Percentiles rank a stretch among this genome's conserved stretches.
These are phyloP conservation scores for Oppia nitens DNA, from an alignment of 1,140 invertebrate genomes.

Conservation along the genomic window DNA sequence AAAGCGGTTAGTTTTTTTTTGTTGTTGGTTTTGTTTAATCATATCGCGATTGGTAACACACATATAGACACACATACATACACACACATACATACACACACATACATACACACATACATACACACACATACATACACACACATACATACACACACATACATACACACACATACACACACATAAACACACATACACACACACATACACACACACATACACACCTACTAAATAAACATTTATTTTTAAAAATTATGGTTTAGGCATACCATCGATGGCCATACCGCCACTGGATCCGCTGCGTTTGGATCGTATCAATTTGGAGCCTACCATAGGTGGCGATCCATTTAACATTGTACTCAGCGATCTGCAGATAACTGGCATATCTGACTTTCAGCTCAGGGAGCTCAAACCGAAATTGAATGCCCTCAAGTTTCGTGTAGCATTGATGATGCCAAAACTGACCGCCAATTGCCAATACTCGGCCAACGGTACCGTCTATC, in stretches of 20 bases:
- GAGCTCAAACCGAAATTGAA: constrained; percentile 18
- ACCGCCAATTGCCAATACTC: constrained; percentile 16
- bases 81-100: too few relatives aligned
- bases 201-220: too few relatives aligned
- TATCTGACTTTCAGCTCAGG: constrained; percentile 17
- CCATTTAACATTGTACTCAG: constrained; percentile 19
- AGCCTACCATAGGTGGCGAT: constrained; percentile 20
- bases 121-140: too few relatives aligned
- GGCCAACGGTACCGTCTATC: constrained; percentile 20
- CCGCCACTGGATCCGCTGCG: constrained; percentile 18
- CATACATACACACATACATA: too few relatives aligned
- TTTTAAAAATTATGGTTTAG: not conserved
- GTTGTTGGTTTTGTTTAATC: not conserved
- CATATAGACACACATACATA: too few relatives aligned
- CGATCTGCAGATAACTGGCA: constrained; percentile 16
- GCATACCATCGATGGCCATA: constrained; percentile 8
- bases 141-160: too few relatives aligned
- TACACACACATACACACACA: too few relatives aligned
- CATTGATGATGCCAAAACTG: constrained; percentile 20
- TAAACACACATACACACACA: too few relatives aligned
- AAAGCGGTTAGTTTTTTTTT: not conserved
- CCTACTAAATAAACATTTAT: not conserved
- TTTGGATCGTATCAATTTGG: constrained; percentile 17
- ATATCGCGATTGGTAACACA: too few relatives aligned
- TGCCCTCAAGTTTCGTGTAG: constrained; percentile 19